Percentiles rank a stretch among this genome's conserved stretches.
These are phyloP conservation scores for Galerucella nymphaeae DNA, from an alignment of 2,888 invertebrate genomes.

Conservation along the genomic window DNA sequence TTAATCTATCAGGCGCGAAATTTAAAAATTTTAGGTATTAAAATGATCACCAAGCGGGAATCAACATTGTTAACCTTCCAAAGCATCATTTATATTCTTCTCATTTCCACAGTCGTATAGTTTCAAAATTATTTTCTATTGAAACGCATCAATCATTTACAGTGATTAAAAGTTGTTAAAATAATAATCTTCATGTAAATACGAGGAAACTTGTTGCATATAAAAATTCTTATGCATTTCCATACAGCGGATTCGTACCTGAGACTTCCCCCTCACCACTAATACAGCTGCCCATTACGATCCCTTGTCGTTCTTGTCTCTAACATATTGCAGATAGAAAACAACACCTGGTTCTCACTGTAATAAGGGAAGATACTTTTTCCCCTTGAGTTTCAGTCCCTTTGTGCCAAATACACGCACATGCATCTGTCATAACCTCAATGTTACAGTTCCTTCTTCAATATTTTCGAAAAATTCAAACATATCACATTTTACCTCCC, in stretches of 20 bases:
- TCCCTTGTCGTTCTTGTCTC: background rate
- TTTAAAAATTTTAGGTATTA: background rate
- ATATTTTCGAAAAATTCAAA: background rate
- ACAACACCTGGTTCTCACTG: conserved; percentile 23
- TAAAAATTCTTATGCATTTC: conserved; percentile 1
- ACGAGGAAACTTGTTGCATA: conserved; percentile 7
- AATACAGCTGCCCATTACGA: conserved; percentile 4
- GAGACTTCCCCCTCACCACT: conserved; percentile 4
- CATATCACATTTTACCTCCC: background rate
- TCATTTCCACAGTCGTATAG: background rate
- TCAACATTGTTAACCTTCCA: background rate
- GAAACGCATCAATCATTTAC: background rate
- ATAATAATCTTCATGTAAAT: background rate
- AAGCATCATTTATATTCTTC: background rate
- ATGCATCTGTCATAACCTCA: background rate
- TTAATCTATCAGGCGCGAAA: no score
- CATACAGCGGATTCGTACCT: conserved; percentile 14
- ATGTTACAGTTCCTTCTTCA: no score
- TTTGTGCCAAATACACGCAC: background rate
- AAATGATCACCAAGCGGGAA: background rate
- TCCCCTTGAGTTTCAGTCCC: conserved; percentile 8
- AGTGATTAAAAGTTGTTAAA: background rate
- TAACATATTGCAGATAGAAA: conserved; percentile 29
- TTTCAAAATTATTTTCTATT: background rate
- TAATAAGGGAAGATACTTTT: conserved; percentile 21